A percentile compares a stretch with the other conserved stretches of the same genome.
Evolutionary conservation across 2,888 invertebrate species (phyloP).

Genomic region (Peribatodes rhomboidaria): DNA sequence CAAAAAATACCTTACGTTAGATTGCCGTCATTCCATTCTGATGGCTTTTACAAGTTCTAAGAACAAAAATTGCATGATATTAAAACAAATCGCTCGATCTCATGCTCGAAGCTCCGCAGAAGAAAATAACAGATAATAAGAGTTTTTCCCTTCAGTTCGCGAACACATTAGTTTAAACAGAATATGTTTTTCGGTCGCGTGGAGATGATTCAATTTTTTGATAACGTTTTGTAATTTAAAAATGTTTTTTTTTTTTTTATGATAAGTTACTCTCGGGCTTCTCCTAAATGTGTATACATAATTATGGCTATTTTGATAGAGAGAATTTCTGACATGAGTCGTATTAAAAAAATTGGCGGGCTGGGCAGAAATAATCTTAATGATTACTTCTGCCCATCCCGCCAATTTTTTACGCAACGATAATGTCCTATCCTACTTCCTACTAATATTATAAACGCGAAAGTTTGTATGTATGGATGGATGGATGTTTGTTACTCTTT

Average conservation of each 20-base stretch:
- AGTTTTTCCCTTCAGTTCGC: not conserved
- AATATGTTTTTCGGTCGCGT: not conserved
- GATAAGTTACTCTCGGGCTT: not conserved
- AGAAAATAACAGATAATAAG: conserved; percentile 11
- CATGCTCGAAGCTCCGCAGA: not conserved
- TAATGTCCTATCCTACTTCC: too few relatives aligned
- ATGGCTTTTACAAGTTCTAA: not conserved
- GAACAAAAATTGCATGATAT: not conserved
- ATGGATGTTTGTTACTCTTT: too few relatives aligned
- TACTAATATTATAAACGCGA: too few relatives aligned
- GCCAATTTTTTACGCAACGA: too few relatives aligned
- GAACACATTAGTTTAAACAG: conserved; percentile 8
- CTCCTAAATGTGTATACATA: too few relatives aligned
- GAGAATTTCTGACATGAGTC: too few relatives aligned
- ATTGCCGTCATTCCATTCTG: not conserved
- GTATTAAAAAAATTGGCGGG: too few relatives aligned
- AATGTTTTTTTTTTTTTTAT: not conserved
- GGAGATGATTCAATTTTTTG: conserved; percentile 6
- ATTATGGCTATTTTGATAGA: too few relatives aligned
- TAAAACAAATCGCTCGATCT: not conserved
- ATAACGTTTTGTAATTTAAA: not conserved
- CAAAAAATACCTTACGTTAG: too few relatives aligned
- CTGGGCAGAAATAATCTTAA: too few relatives aligned
- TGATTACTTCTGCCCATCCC: too few relatives aligned
- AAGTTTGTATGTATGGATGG: too few relatives aligned